phyloP scores from a whole-genome alignment of 1,140 invertebrate species.

The Pogonognathellus flavescens region DNA sequence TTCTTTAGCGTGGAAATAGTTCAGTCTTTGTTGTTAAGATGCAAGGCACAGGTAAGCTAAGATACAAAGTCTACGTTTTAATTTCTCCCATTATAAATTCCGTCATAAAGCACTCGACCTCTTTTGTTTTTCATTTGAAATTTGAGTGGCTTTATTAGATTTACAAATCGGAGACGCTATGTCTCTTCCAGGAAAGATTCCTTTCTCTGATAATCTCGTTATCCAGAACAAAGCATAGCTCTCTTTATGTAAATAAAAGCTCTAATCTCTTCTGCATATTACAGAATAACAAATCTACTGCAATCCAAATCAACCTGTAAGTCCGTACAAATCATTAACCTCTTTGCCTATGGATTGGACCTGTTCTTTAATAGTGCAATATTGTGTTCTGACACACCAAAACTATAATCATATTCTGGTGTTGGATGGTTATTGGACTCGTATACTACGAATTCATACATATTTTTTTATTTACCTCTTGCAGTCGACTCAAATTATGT shows the following conservation, averaged over 20 bases:
- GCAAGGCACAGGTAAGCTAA: too few species aligned
- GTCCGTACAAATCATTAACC: slow-evolving; percentile 10
- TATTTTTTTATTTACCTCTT: too few species aligned
- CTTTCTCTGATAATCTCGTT: not conserved
- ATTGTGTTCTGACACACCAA: not conserved
- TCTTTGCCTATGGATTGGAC: not conserved
- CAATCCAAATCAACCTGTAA: slow-evolving; percentile 17
- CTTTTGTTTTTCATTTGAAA: not conserved
- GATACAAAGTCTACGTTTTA: not conserved
- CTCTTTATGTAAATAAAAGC: not conserved
- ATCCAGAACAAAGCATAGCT: not conserved
- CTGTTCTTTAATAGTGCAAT: not conserved
- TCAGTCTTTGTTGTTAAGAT: not conserved
- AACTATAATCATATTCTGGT: too few species aligned
- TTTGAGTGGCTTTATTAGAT: not conserved
- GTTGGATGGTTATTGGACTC: too few species aligned
- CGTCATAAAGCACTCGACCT: not conserved
- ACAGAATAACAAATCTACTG: not conserved
- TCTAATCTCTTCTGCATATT: not conserved
- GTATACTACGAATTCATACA: too few species aligned
- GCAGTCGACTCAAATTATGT: too few species aligned
- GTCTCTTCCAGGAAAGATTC: slow-evolving; percentile 14
- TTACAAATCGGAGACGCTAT: not conserved
- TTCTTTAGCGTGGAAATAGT: not conserved
- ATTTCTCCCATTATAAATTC: not conserved